A percentile compares a stretch with the other conserved stretches of the same genome.
These are phyloP conservation scores for Pseudochromis fuscus DNA, from an alignment of 2,797 vertebrate genomes.

Conservation along the genomic window DNA sequence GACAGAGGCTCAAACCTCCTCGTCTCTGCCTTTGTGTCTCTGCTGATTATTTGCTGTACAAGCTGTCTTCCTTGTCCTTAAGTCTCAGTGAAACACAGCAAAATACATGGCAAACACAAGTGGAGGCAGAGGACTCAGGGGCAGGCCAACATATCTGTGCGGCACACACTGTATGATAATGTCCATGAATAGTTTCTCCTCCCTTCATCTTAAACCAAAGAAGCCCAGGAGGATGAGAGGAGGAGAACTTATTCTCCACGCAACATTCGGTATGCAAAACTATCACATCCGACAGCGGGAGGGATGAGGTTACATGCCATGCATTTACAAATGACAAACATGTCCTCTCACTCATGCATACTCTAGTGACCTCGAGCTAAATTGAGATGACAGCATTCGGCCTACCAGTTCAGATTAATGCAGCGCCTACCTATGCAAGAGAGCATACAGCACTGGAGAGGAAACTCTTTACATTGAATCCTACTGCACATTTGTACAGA, in stretches of 20 bases:
- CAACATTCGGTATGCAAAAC: conserved; percentile 66
- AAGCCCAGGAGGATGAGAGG: conserved; percentile 67
- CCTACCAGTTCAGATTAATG: conserved; percentile 57
- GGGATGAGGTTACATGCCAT: conserved; percentile 67
- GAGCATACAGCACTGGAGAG: conserved; percentile 33
- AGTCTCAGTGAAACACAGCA: conserved; percentile 33
- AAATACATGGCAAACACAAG: conserved; percentile 29
- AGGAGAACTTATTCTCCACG: conserved; percentile 69
- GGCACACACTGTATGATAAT: conserved; percentile 50
- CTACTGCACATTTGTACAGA: conserved; percentile 12
- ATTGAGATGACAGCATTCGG: conserved; percentile 55
- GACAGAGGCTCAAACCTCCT: conserved; percentile 63
- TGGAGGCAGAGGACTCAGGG: conserved; percentile 12
- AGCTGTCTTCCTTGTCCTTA: conserved; percentile 28
- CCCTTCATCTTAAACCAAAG: conserved; percentile 62
- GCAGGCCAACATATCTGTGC: conserved; percentile 42
- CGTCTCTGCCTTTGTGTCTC: conserved; percentile 35
- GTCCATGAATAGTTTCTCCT: conserved; percentile 69
- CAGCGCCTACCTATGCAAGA: conserved; percentile 44
- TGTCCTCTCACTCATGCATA: conserved; percentile 68
- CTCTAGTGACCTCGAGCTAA: conserved; percentile 57
- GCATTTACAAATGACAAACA: conserved; percentile 74
- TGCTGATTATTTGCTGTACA: conserved; percentile 34
- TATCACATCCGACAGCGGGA: conserved; percentile 58
- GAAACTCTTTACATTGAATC: conserved; percentile 29